These are phyloP conservation scores for Lipotes vexillifer DNA, from an alignment of 2,113 vertebrate species.

Conservation along the genomic window DNA sequence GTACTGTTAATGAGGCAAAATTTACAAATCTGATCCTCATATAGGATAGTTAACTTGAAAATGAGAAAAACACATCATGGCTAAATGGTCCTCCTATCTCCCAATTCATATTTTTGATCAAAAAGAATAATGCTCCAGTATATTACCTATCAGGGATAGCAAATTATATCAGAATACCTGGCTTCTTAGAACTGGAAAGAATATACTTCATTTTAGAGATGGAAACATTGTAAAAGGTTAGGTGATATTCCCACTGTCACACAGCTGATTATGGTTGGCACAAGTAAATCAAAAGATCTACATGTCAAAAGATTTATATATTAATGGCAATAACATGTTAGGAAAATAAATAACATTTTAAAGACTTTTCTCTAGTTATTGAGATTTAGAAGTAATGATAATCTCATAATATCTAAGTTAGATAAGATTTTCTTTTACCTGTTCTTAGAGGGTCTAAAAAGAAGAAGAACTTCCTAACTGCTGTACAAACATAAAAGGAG, in stretches of 20 bases:
- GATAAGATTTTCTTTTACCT: conserved; percentile 77
- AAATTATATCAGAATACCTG: background rate
- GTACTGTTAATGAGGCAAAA: background rate
- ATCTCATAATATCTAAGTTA: background rate
- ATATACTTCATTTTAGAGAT: background rate
- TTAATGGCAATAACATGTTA: background rate
- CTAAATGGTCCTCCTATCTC: background rate
- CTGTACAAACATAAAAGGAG: conserved; percentile 98
- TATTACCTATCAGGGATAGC: background rate
- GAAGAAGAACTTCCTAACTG: conserved; percentile 98
- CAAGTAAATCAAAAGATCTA: conserved; percentile 8
- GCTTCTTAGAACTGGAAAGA: background rate
- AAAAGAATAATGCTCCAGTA: conserved; percentile 18
- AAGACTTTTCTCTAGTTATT: conserved; percentile 21
- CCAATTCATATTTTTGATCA: background rate
- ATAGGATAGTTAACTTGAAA: background rate
- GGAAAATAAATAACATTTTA: conserved; percentile 41
- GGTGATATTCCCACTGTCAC: background rate
- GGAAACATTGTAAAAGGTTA: background rate
- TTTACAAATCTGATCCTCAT: background rate
- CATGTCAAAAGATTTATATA: background rate
- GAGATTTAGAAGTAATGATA: conserved; percentile 35
- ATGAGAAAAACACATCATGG: conserved; percentile 2
- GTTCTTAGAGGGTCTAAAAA: conserved; percentile 98
- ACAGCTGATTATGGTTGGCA: background rate